A percentile compares a stretch with the other conserved stretches of the same genome.
These are phyloP conservation scores for Cecropterus lyciades DNA, from an alignment of 1,140 invertebrate genomes.

Conservation along the genomic window DNA sequence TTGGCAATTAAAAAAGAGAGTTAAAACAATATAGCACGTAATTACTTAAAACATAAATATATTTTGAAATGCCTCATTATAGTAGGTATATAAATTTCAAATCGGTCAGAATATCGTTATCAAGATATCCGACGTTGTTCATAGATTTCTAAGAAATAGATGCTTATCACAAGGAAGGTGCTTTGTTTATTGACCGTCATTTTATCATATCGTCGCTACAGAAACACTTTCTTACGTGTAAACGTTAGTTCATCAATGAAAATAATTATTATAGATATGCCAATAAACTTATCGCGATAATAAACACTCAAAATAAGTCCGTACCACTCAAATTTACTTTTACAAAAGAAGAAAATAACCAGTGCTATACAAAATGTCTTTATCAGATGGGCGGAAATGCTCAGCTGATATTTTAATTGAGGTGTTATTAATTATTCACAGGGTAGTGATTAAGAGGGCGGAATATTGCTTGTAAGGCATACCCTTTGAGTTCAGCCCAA, in stretches of 20 bases:
- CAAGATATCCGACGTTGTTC: background rate
- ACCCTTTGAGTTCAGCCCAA: slow-evolving; percentile 56
- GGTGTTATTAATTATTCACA: slow-evolving; percentile 73
- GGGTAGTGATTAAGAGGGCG: slow-evolving; percentile 70
- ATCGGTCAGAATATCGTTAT: background rate
- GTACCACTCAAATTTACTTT: background rate
- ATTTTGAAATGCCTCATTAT: background rate
- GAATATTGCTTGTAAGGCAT: slow-evolving; percentile 63
- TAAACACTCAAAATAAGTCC: too few relatives aligned
- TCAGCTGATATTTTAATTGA: slow-evolving; percentile 74
- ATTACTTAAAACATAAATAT: background rate
- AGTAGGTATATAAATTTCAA: background rate
- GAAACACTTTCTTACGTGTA: too few relatives aligned
- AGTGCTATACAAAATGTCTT: slow-evolving; percentile 17
- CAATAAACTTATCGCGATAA: too few relatives aligned
- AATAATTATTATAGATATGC: too few relatives aligned
- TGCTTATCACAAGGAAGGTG: slow-evolving; percentile 13
- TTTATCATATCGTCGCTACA: too few relatives aligned
- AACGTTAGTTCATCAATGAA: too few relatives aligned
- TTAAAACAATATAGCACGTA: background rate
- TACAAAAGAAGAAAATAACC: background rate
- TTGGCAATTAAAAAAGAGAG: slow-evolving; percentile 11
- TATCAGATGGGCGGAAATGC: slow-evolving; percentile 51
- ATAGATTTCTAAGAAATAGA: slow-evolving; percentile 8
- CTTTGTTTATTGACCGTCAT: too few relatives aligned